Base-by-base conservation (phyloP, 2,113 vertebrate species). In the Anolis sagrei region DNA sequence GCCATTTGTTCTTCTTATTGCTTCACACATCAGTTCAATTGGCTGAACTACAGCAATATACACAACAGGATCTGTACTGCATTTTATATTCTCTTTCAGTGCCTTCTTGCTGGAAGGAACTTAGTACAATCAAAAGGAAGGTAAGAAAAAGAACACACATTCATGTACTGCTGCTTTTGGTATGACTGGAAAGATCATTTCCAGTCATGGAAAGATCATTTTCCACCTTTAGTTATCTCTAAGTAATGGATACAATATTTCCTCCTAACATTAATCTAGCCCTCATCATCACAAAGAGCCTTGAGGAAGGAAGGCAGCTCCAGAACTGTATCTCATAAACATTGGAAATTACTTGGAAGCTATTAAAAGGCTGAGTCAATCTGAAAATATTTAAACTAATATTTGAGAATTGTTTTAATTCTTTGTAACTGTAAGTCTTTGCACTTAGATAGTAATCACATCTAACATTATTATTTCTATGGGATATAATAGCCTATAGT, bases 391-490 rank as follows among this genome's bases (percentile, higher is more conserved):
- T 2, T 8, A 1, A 2, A 49, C 7, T 79, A 74, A 11, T 58
- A 69, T 3, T 34, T 21, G 69, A 44, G 39, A 51, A 51, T 14
- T 58, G 54, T 0, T 0, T 87, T 84, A 21, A 16, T 87, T 87
- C 25, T 49, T 84, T 90, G 64, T 77, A 86, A 68, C 8, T 34
- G 16, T 8, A 27, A 29, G 27, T 68, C 27, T 21, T 7, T 81
- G 87, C 74, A 64, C 49, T 76, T 85, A 81, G 68, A 77, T 90
- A 21, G 61, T 90, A 14, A 73, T 89, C n/a, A 34, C 48, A 74
- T 81, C 73, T 51, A 81, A 62, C 34, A 25, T 29, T 86, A 29
- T 86, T 58, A 54, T 62, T 54, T 19, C 44, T 86, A 62, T 89
- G 62, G 76, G 48, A 81, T 66, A 83, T 66, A 51, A 36, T 80